Percentiles rank a stretch among this genome's conserved stretches.
These are phyloP conservation scores for Morpho achilles DNA, from an alignment of 2,888 invertebrate genomes.

Conservation along the genomic window DNA sequence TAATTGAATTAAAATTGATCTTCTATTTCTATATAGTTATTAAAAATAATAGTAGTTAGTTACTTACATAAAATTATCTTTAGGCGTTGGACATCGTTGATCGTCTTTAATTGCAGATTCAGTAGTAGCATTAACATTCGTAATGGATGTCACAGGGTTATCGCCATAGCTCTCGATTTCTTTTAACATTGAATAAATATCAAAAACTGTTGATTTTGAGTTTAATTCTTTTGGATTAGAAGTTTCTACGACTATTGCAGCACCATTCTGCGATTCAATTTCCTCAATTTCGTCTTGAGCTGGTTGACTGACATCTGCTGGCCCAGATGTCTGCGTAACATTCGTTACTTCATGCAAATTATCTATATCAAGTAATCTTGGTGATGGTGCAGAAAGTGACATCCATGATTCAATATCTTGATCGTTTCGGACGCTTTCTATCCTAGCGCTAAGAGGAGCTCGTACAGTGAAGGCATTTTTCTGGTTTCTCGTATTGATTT, in stretches of 20 bases:
- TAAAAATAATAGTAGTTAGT: neutral
- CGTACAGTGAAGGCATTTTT: constrained; percentile 47
- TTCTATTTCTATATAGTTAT: constrained; percentile 24
- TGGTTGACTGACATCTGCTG: neutral
- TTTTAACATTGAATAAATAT: constrained; percentile 74
- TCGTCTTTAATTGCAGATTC: constrained; percentile 42
- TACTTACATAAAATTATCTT: constrained; percentile 68
- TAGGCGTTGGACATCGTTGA: constrained; percentile 46
- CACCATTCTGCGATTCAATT: constrained; percentile 22
- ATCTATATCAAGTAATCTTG: constrained; percentile 47
- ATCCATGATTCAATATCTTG: constrained; percentile 75
- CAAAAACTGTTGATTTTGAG: constrained; percentile 62
- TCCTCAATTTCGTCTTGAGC: constrained; percentile 15
- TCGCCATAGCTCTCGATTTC: constrained; percentile 72
- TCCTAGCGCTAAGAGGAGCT: constrained; percentile 60
- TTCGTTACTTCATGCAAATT: constrained; percentile 27
- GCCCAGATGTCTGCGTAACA: constrained; percentile 1
- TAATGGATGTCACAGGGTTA: constrained; percentile 50
- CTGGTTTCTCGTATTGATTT: constrained; percentile 45
- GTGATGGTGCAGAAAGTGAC: constrained; percentile 63
- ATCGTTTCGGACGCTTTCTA: constrained; percentile 63
- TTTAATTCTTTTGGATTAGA: constrained; percentile 46
- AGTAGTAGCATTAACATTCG: constrained; percentile 34
- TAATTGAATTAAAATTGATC: neutral
- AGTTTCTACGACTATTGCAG: constrained; percentile 29